Evolutionary conservation across 2,797 vertebrate genomes (phyloP), one percentile per base, ranked within the genome.

Genomic region (Austrolebias charrua): DNA sequence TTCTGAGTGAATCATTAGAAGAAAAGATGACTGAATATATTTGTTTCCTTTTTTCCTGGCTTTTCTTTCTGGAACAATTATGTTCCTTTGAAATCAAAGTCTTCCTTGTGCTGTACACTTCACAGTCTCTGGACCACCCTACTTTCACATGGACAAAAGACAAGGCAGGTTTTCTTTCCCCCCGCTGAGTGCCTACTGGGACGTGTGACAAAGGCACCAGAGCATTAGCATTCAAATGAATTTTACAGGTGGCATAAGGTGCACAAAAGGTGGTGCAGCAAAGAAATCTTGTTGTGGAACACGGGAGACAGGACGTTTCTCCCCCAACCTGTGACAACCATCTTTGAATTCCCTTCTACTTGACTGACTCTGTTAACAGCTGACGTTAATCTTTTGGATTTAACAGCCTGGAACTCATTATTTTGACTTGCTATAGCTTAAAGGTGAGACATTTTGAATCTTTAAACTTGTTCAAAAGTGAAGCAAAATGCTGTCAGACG

Each of bases 241-340:
- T 86, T 90, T 87, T 78, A 85, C 85, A 87, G 83, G 78, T 83
- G 85, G 79, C 68, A 48, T 73, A n/a, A 69, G n/a, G 53, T 1
- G 38, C 71, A 85, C 77, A 89, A 88, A 82, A 81, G 78, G 69
- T 65, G 49, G 29, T 16, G 24, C 35, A 46, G 76, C 60, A 79
- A 75, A 77, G 69, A 69, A 77, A 66, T 60, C 20, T 28, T 67
- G 69, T 62, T 80, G 69, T 47, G 38, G 54, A 58, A 66, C 46
- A 43, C 24, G 49, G 57, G 46, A 70, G 68, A 66, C 48, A 2
- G 59, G 55, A 55, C 56, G 83, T 31, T 48, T 19, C 28, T 33
- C 6, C 18, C 55, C 47, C 20, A 68, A 67, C 79, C 50, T 73
- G 45, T 71, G 65, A 64, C 76, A 58, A 63, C 60, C 43, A 35